These are phyloP conservation scores for Polyommatus iphigenia DNA, from an alignment of 2,888 invertebrate species.

Conservation along the genomic window DNA sequence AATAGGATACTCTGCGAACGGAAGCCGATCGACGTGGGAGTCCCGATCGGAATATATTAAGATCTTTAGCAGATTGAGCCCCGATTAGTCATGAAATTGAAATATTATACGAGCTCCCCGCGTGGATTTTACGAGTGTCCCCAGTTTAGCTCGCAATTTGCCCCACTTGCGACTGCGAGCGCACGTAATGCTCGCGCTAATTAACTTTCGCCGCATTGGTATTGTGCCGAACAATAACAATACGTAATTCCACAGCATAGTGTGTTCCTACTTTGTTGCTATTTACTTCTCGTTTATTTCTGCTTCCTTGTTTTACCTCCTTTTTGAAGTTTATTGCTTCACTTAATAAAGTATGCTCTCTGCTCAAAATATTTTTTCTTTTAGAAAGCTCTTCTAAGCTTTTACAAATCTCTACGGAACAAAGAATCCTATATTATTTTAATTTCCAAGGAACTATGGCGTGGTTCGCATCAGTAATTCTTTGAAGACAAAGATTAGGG, in stretches of 20 bases:
- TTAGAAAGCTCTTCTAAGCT: neutral
- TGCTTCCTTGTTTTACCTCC: neutral
- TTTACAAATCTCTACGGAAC: neutral
- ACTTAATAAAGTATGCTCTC: neutral
- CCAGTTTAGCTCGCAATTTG: constrained; percentile 42
- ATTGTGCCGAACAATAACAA: constrained; percentile 19
- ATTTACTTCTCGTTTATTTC: neutral
- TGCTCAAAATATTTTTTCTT: neutral
- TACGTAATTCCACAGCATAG: neutral
- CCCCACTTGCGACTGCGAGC: constrained; percentile 17
- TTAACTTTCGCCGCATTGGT: constrained; percentile 31
- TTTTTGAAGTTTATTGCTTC: neutral
- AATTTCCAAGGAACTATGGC: neutral
- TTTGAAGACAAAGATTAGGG: constrained; percentile 35
- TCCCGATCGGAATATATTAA: constrained; percentile 44
- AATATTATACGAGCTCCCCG: constrained; percentile 52
- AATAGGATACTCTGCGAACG: constrained; percentile 45
- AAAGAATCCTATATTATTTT: neutral
- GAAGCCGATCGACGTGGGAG: constrained; percentile 61
- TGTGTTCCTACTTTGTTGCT: neutral
- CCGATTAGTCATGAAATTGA: constrained; percentile 38
- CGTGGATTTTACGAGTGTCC: constrained; percentile 55
- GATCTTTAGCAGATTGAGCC: neutral
- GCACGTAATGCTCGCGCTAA: constrained; percentile 19
- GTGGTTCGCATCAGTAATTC: constrained; percentile 21